Percentiles rank a stretch among this genome's conserved stretches.
Evolutionary conservation across 1,140 invertebrate species (phyloP).

Genomic region (Pinna nobilis): DNA sequence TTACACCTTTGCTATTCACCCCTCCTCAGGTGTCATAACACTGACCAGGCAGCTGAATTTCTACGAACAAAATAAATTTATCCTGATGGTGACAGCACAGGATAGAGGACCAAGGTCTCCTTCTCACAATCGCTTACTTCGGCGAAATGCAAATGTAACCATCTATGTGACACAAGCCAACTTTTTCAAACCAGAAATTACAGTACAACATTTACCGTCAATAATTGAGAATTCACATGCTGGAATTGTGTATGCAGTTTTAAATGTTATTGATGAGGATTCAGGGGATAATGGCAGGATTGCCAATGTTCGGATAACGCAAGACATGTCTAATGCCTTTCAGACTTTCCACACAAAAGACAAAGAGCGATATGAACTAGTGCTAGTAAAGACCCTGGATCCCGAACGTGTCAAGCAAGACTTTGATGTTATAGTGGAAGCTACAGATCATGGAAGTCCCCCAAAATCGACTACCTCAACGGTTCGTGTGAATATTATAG

Average conservation of each 20-base stretch:
- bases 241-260: constrained; percentile 84
- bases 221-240: constrained; percentile 82
- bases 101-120: constrained; percentile 84
- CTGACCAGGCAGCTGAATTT: constrained; percentile 84
- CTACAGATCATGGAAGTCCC: constrained; percentile 88
- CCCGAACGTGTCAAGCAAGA: not conserved
- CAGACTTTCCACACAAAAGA: constrained; percentile 82
- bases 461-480: constrained; percentile 73
- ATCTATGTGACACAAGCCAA: constrained; percentile 91
- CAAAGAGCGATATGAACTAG: constrained; percentile 77
- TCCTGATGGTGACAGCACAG: constrained; percentile 86
- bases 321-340: constrained; percentile 84
- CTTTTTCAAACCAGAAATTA: constrained; percentile 88
- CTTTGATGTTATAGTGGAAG: constrained; percentile 87
- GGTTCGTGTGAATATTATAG: constrained; percentile 80
- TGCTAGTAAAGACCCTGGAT: constrained; percentile 51
- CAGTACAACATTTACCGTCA: constrained; percentile 83
- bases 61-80: constrained; percentile 75
- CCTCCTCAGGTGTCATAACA: constrained; percentile 91
- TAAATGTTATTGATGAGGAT: constrained; percentile 89
- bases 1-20: constrained; percentile 92
- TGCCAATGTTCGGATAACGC: constrained; percentile 88
- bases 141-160: constrained; percentile 83
- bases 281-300: constrained; percentile 89
- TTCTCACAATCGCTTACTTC: constrained; percentile 72